Percentiles rank a stretch among this genome's conserved stretches.
These are phyloP conservation scores for Scaptomyza polygonia DNA, from an alignment of 2,888 invertebrate genomes.

Conservation along the genomic window DNA sequence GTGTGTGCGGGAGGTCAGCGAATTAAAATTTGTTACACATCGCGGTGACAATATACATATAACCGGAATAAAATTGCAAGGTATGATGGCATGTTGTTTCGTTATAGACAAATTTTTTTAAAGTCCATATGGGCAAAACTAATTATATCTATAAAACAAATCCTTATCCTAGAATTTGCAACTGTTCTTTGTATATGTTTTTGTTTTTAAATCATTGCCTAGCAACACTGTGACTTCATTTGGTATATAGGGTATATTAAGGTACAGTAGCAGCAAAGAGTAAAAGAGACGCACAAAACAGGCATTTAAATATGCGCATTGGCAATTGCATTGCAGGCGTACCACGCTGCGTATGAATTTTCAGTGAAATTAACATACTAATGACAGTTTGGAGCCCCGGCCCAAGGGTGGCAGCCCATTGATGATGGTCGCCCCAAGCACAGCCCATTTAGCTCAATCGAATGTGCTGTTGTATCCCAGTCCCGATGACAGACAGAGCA, in stretches of 20 bases:
- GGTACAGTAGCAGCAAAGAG: constrained; percentile 24
- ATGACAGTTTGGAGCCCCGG: constrained; percentile 52
- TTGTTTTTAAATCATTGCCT: background rate
- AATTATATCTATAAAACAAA: background rate
- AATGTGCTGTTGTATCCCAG: constrained; percentile 1
- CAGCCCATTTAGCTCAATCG: constrained; percentile 10
- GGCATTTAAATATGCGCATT: constrained; percentile 68
- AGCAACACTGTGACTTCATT: background rate
- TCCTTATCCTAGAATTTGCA: too few species aligned
- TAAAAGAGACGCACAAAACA: constrained; percentile 33
- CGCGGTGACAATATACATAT: constrained; percentile 19
- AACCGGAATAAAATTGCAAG: constrained; percentile 1
- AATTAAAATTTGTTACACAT: constrained; percentile 48
- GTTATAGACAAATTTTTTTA: background rate
- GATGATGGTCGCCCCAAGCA: constrained; percentile 48
- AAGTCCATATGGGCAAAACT: background rate
- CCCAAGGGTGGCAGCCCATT: constrained; percentile 57
- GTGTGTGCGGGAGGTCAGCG: constrained; percentile 63
- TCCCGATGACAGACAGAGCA: constrained; percentile 14
- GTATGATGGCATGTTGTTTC: constrained; percentile 14
- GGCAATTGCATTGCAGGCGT: constrained; percentile 65
- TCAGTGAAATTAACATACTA: constrained; percentile 66
- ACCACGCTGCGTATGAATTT: constrained; percentile 69
- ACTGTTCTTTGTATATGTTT: background rate
- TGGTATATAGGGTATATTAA: constrained; percentile 18